Conservation (phyloP, 2,888 invertebrate genomes). For the Amphipyra berbera region DNA sequence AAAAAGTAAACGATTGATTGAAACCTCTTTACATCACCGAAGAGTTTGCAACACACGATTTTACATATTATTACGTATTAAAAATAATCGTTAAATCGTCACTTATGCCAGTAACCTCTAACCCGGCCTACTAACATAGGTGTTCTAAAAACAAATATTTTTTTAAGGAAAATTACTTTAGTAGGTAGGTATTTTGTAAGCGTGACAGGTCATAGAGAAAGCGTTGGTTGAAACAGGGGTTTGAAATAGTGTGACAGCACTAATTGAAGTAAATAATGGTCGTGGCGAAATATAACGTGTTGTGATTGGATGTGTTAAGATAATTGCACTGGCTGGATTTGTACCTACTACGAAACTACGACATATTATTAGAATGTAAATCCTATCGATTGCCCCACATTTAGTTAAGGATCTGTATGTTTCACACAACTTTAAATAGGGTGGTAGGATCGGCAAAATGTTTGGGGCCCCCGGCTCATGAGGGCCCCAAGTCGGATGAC, state of each 20-base stretch:
- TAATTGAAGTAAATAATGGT: constrained; percentile 49
- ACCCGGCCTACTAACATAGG: constrained; percentile 75
- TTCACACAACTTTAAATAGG: no score
- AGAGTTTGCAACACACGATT: constrained; percentile 53
- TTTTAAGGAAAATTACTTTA: constrained; percentile 74
- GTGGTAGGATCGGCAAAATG: no score
- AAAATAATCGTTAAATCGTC: constrained; percentile 33
- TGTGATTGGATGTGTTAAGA: constrained; percentile 34
- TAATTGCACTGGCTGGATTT: background rate
- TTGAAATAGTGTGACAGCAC: constrained; percentile 32
- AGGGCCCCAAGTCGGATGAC: no score
- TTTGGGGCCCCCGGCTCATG: no score
- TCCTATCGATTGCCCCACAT: background rate
- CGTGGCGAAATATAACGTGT: constrained; percentile 45
- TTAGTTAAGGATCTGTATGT: background rate
- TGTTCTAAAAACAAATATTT: constrained; percentile 73
- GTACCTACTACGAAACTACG: background rate
- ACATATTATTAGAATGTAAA: background rate
- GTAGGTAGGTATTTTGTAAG: constrained; percentile 79
- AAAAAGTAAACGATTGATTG: constrained; percentile 34
- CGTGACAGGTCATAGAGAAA: constrained; percentile 88
- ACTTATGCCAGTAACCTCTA: constrained; percentile 58
- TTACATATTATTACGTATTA: constrained; percentile 60
- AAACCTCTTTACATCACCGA: constrained; percentile 46
- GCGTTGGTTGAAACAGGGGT: constrained; percentile 32